A percentile compares a stretch with the other conserved stretches of the same genome.
These are phyloP conservation scores for Harlomillsia oculata DNA, from an alignment of 1,140 invertebrate genomes.

Conservation along the genomic window DNA sequence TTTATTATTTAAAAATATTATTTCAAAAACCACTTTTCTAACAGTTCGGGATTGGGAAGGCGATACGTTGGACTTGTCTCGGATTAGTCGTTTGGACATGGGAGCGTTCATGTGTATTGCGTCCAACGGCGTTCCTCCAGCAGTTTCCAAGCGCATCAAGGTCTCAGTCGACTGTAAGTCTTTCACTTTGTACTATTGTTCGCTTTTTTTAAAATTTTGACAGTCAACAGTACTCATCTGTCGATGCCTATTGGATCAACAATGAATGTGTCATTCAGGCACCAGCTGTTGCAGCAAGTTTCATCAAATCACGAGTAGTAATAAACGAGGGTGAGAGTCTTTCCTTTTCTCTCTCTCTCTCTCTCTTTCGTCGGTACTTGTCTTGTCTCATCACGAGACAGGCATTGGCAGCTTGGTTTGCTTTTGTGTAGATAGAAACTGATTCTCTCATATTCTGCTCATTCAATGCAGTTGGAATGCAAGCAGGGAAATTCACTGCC, in stretches of 20 bases:
- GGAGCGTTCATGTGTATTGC: slow-evolving; percentile 31
- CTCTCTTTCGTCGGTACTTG: not conserved
- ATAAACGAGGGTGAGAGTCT: not conserved
- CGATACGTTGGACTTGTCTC: slow-evolving; percentile 67
- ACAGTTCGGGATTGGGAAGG: slow-evolving; percentile 72
- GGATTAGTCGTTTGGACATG: slow-evolving; percentile 61
- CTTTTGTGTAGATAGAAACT: too few relatives aligned
- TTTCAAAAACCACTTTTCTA: too few relatives aligned
- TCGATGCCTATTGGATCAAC: too few relatives aligned
- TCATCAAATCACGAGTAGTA: slow-evolving; percentile 32
- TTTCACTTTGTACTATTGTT: not conserved
- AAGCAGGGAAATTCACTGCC: too few relatives aligned
- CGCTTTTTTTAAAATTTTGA: not conserved
- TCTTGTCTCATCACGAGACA: too few relatives aligned
- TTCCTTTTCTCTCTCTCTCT: slow-evolving; percentile 1
- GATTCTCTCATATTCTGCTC: too few relatives aligned
- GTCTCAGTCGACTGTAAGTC: slow-evolving; percentile 89
- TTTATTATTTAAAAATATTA: too few relatives aligned
- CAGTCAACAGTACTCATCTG: not conserved
- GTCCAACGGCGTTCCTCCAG: slow-evolving; percentile 44
- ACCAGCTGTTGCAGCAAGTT: slow-evolving; percentile 34
- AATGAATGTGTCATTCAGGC: slow-evolving; percentile 24
- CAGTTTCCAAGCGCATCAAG: slow-evolving; percentile 72
- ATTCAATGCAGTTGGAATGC: too few relatives aligned
- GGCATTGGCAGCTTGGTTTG: too few relatives aligned